A percentile compares a stretch with the other conserved stretches of the same genome.
phyloP scores from a whole-genome alignment of 2,888 invertebrate species.

The Agrenia bidenticulata region DNA sequence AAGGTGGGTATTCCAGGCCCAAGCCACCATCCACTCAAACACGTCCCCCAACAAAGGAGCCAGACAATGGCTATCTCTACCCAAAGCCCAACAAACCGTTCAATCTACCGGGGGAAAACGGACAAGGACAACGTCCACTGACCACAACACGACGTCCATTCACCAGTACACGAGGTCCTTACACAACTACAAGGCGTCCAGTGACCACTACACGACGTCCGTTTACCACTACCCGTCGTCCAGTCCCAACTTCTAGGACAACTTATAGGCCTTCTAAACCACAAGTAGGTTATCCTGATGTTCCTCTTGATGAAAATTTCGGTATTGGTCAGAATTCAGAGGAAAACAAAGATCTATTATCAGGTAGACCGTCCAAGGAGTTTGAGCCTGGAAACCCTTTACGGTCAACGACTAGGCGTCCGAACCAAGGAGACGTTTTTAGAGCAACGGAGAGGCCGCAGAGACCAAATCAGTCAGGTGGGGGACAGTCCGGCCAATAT shows the following conservation, averaged over 20 bases:
- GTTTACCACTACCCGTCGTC: neutral
- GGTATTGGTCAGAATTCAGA: constrained; percentile 33
- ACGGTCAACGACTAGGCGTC: neutral
- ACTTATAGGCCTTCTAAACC: neutral
- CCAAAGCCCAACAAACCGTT: constrained; percentile 23
- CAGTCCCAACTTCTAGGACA: neutral
- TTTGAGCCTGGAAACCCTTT: neutral
- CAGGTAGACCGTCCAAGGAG: constrained; percentile 15
- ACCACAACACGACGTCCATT: neutral
- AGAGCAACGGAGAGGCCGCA: neutral
- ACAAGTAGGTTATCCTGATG: constrained; percentile 23
- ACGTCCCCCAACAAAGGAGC: neutral
- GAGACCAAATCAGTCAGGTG: neutral
- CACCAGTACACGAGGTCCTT: no score
- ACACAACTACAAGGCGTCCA: neutral
- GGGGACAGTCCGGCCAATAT: neutral
- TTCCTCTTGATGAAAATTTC: constrained; percentile 23
- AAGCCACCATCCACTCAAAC: neutral
- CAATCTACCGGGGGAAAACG: constrained; percentile 20
- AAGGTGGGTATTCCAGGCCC: neutral
- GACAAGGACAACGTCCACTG: neutral
- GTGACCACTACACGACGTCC: neutral
- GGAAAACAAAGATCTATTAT: constrained; percentile 27
- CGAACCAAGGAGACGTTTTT: neutral
- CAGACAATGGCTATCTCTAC: constrained; percentile 27